Conservation (phyloP, 2,113 vertebrate genomes). For the Seriola quinqueradiata region DNA sequence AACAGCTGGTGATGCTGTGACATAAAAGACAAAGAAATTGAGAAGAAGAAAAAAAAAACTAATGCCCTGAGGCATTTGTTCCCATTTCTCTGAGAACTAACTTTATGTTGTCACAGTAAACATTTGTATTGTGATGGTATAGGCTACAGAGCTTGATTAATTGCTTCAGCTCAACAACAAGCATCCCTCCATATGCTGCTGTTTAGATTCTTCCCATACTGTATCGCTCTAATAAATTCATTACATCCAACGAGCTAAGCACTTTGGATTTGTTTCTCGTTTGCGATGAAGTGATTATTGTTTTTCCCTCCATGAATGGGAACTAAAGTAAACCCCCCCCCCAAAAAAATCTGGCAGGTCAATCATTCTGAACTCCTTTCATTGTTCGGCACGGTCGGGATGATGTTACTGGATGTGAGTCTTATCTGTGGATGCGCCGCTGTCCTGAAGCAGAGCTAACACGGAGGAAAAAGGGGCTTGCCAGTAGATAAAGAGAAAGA, state of each 20-base stretch:
- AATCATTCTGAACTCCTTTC: conserved; percentile 25
- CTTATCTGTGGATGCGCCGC: conserved; percentile 51
- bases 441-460: conserved; percentile 47
- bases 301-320: conserved; percentile 7
- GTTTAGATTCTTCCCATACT: not conserved
- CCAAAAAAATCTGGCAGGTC: conserved; percentile 21
- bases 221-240: not conserved
- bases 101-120: conserved; percentile 26
- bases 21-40: conserved; percentile 33
- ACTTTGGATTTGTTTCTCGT: conserved; percentile 3
- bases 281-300: conserved; percentile 36
- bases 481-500: conserved; percentile 53
- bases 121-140: conserved; percentile 1
- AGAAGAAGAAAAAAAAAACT: conserved; percentile 15
- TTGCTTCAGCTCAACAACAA: conserved; percentile 16
- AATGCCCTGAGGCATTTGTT: conserved; percentile 43
- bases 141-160: conserved; percentile 33
- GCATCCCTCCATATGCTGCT: conserved; percentile 34
- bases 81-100: conserved; percentile 27
- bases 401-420: conserved; percentile 32
- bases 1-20: conserved; percentile 71
- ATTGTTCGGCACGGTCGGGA: conserved; percentile 42
- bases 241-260: conserved; percentile 24
- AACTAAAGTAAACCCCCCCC: conserved; percentile 26
- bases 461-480: conserved; percentile 45